phyloP scores from a whole-genome alignment of 2,113 vertebrate species.

The Nothoprocta pentlandii region DNA sequence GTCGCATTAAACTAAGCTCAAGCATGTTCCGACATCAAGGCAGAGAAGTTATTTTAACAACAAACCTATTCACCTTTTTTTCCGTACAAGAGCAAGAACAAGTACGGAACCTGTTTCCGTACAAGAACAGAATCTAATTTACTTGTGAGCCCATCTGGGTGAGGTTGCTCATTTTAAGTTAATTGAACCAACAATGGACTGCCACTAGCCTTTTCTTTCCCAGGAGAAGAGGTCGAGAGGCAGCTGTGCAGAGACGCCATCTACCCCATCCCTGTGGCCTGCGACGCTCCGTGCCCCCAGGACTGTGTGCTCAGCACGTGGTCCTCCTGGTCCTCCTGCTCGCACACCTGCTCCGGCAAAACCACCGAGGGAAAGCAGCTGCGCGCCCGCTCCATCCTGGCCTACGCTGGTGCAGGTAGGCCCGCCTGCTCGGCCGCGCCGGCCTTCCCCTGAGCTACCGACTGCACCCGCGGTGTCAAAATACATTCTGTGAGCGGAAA shows the following conservation, averaged over 20 bases:
- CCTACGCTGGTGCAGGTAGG: constrained; percentile 95
- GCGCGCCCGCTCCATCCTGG: constrained; percentile 91
- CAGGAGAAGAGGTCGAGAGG: constrained; percentile 88
- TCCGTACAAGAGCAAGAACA: constrained; percentile 3
- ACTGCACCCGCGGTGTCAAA: background rate
- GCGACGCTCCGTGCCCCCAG: constrained; percentile 90
- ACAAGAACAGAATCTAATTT: constrained; percentile 65
- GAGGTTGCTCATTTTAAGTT: constrained; percentile 62
- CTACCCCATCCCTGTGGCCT: constrained; percentile 84
- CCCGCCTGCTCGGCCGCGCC: background rate
- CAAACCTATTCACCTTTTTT: constrained; percentile 54
- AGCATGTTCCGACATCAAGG: background rate
- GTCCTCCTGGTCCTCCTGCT: constrained; percentile 94
- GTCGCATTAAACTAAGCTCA: background rate
- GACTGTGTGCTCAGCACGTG: constrained; percentile 94
- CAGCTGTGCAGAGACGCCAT: constrained; percentile 87
- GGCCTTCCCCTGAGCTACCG: background rate
- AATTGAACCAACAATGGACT: constrained; percentile 72
- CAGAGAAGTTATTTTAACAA: constrained; percentile 40
- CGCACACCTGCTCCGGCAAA: constrained; percentile 97
- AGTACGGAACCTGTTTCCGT: background rate
- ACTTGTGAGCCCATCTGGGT: constrained; percentile 64
- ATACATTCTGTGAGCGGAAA: background rate
- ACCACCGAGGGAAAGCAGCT: constrained; percentile 93
- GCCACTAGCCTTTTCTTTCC: constrained; percentile 62